These are phyloP conservation scores for Selenia dentaria DNA, from an alignment of 2,888 invertebrate species.

Conservation along the genomic window DNA sequence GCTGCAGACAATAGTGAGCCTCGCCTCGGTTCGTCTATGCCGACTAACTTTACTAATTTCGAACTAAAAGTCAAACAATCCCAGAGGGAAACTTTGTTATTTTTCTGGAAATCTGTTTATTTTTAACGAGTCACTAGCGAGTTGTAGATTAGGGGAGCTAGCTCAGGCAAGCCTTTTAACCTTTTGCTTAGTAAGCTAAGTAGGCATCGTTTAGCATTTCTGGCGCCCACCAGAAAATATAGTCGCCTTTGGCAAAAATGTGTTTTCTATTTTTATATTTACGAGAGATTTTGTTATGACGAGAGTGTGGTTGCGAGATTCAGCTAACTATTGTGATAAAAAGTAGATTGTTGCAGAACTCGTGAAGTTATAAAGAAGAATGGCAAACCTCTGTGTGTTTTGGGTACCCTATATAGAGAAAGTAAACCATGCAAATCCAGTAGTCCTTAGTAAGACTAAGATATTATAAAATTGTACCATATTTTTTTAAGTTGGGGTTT, in stretches of 20 bases:
- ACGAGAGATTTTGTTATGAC: too few relatives aligned
- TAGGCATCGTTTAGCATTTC: neutral
- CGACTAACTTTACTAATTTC: constrained; percentile 21
- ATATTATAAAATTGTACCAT: too few relatives aligned
- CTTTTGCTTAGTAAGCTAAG: neutral
- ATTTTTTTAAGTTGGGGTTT: too few relatives aligned
- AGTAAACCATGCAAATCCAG: too few relatives aligned
- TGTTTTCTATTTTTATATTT: too few relatives aligned
- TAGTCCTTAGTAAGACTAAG: too few relatives aligned
- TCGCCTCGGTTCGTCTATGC: neutral
- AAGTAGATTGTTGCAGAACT: too few relatives aligned
- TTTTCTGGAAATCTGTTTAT: constrained; percentile 13
- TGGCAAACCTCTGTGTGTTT: too few relatives aligned
- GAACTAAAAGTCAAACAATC: constrained; percentile 20
- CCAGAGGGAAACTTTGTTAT: constrained; percentile 8
- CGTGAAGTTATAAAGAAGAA: too few relatives aligned
- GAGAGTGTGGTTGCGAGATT: too few relatives aligned
- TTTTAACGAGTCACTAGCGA: constrained; percentile 7
- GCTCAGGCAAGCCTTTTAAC: neutral
- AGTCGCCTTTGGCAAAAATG: neutral
- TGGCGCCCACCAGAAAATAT: neutral
- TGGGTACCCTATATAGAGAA: too few relatives aligned
- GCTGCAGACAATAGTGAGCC: constrained; percentile 13
- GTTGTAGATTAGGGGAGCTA: neutral
- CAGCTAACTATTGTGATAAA: too few relatives aligned